phyloP scores from a whole-genome alignment of 2,113 vertebrate genomes.

The Camelus dromedarius region DNA sequence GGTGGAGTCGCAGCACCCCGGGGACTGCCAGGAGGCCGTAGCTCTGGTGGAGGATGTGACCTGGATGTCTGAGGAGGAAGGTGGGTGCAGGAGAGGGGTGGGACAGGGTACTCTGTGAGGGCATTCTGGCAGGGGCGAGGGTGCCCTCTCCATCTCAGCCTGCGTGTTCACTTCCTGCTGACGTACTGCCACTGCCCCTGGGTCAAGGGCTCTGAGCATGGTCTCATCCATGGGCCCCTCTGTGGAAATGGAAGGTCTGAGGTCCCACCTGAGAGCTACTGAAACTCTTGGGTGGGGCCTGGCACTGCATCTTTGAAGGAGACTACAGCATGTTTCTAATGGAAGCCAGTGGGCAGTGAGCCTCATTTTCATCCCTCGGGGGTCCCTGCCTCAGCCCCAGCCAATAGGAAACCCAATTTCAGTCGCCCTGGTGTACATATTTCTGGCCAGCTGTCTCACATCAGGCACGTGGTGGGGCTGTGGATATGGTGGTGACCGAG shows the following conservation, averaged over 20 bases:
- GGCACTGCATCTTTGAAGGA: neutral
- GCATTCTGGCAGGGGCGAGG: neutral
- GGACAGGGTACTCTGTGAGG: no score
- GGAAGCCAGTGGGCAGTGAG: neutral
- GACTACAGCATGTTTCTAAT: neutral
- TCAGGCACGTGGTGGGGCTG: neutral
- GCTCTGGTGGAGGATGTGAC: conserved; percentile 68
- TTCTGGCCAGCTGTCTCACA: neutral
- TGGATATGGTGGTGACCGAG: neutral
- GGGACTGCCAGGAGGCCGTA: conserved; percentile 50
- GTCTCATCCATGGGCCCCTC: neutral
- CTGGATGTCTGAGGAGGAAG: conserved; percentile 31
- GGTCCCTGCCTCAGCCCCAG: neutral
- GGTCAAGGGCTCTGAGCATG: neutral
- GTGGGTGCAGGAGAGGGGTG: neutral
- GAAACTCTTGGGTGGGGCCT: neutral
- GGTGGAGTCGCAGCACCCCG: conserved; percentile 69
- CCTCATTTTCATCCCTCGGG: neutral
- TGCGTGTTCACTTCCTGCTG: neutral
- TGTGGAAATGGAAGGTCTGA: neutral
- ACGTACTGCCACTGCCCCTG: neutral
- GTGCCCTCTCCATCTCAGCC: neutral
- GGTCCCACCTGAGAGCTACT: neutral
- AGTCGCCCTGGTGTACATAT: no score
- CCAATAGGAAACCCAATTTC: neutral